phyloP scores from a whole-genome alignment of 2,888 invertebrate species.

The Leistus spinibarbis region DNA sequence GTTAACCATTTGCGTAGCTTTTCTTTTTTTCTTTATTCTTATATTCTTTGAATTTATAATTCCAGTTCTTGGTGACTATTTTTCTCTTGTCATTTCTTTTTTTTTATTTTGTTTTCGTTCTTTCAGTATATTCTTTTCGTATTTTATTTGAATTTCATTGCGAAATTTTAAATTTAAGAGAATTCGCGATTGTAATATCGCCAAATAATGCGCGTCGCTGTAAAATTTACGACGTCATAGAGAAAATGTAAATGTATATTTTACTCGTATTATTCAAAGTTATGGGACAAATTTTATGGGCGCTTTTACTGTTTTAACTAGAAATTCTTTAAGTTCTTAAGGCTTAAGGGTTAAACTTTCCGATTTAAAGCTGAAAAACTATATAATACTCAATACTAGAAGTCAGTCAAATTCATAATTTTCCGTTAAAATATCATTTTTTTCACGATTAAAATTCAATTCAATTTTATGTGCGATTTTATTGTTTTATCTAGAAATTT shows the following conservation, averaged over 20 bases:
- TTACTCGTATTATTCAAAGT: not conserved
- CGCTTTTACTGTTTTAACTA: too few species aligned
- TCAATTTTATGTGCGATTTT: too few species aligned
- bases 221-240: not conserved
- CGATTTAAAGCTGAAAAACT: too few species aligned
- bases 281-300: too few species aligned
- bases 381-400: too few species aligned
- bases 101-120: slow-evolving; percentile 23
- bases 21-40: slow-evolving; percentile 43
- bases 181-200: not conserved
- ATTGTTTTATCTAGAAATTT: too few species aligned
- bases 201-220: not conserved
- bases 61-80: slow-evolving; percentile 39
- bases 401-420: too few species aligned
- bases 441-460: too few species aligned
- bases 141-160: slow-evolving; percentile 33
- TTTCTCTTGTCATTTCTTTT: slow-evolving; percentile 27
- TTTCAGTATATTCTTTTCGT: not conserved
- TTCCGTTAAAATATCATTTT: too few species aligned
- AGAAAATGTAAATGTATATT: not conserved
- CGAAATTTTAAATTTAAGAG: slow-evolving; percentile 28
- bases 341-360: too few species aligned
- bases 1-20: slow-evolving; percentile 19
- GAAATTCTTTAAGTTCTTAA: too few species aligned
- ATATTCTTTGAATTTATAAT: slow-evolving; percentile 47